phyloP scores from a whole-genome alignment of 2,888 invertebrate species.

The Papilio demoleus region DNA sequence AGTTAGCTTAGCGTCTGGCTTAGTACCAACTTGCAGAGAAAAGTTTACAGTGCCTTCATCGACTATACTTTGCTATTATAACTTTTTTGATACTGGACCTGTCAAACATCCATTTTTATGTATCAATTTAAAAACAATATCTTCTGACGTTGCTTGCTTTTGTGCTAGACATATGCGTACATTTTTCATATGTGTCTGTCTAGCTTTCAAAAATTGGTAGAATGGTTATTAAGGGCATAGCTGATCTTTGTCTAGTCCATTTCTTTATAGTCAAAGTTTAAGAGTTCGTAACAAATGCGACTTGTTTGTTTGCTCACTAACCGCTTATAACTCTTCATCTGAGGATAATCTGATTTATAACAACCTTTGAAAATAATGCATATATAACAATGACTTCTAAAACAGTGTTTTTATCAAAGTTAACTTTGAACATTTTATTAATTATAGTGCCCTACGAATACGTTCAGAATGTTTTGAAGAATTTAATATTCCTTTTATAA shows the following conservation, averaged over 20 bases:
- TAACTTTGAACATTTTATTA: no score
- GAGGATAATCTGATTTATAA: conserved; percentile 34
- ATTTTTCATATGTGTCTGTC: no score
- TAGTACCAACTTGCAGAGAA: conserved; percentile 16
- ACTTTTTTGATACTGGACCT: neutral
- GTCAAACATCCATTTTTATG: neutral
- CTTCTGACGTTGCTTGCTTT: no score
- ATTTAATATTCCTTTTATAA: no score
- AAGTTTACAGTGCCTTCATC: conserved; percentile 15
- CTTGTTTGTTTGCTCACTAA: conserved; percentile 58
- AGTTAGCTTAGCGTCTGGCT: conserved; percentile 11
- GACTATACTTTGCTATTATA: neutral
- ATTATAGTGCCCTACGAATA: no score
- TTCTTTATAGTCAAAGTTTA: neutral
- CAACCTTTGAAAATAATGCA: conserved; percentile 19
- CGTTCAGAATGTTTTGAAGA: no score
- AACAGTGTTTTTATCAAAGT: neutral
- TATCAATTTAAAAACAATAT: no score
- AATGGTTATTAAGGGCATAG: no score
- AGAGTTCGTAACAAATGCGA: conserved; percentile 60
- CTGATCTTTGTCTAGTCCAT: neutral
- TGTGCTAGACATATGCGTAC: no score
- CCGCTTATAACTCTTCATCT: conserved; percentile 43
- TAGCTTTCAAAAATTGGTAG: no score
- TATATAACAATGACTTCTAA: neutral